Evolutionary conservation across 2,113 vertebrate species (phyloP).

Genomic region (Phalacrocorax brasilianus): DNA sequence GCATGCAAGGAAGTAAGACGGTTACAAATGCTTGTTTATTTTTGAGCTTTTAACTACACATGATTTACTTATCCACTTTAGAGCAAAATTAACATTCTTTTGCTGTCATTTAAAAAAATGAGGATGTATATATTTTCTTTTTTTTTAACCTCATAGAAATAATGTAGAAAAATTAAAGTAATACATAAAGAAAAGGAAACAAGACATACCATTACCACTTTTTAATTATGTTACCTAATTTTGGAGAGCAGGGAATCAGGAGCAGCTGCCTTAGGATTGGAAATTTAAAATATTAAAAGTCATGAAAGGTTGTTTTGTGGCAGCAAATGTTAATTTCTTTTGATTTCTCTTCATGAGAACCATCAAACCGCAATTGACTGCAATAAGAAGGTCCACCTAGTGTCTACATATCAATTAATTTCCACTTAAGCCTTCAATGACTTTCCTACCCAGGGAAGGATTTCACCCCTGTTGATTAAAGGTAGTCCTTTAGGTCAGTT

Average conservation of each 20-base stretch:
- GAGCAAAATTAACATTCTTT: slow-evolving; percentile 30
- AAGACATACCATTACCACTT: background rate
- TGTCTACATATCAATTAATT: background rate
- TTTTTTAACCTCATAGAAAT: background rate
- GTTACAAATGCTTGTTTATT: slow-evolving; percentile 34
- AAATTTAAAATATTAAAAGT: background rate
- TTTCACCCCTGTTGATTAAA: background rate
- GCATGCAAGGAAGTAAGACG: background rate
- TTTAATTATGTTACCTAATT: background rate
- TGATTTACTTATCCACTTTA: slow-evolving; percentile 29
- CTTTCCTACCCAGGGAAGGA: background rate
- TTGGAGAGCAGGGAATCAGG: background rate
- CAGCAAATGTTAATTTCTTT: background rate
- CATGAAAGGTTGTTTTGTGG: background rate
- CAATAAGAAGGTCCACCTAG: background rate
- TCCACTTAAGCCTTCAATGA: background rate
- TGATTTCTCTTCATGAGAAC: background rate
- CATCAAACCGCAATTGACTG: background rate
- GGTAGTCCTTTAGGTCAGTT: background rate
- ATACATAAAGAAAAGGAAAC: background rate
- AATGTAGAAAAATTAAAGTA: slow-evolving; percentile 5
- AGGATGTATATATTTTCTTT: background rate
- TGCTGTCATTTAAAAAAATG: slow-evolving; percentile 5
- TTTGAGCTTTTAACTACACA: slow-evolving; percentile 1
- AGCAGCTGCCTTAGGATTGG: background rate